A percentile compares a stretch with the other conserved stretches of the same genome.
Conservation (phyloP, 1,140 invertebrate genomes). For the Cyclargus thomasi region DNA sequence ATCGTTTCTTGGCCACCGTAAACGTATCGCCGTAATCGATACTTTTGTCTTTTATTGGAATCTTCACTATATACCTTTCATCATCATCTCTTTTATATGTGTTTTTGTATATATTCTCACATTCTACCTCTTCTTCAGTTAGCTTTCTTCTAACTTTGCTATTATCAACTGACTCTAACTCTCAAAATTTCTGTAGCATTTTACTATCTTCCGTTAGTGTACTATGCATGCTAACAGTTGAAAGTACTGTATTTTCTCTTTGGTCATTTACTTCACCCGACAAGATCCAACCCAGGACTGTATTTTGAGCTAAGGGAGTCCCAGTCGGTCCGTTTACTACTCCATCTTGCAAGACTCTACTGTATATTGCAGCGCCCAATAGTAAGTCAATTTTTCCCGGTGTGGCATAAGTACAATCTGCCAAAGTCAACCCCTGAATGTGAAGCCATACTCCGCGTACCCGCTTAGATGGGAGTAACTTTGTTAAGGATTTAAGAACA, state of each 20-base stretch:
- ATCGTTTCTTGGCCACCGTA: slow-evolving; percentile 27
- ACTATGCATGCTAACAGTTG: slow-evolving; percentile 19
- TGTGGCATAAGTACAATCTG: slow-evolving; percentile 25
- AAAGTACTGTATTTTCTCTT: not conserved
- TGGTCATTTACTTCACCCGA: slow-evolving; percentile 21
- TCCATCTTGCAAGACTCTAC: slow-evolving; percentile 27
- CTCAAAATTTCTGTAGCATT: slow-evolving; percentile 32
- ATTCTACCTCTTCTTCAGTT: slow-evolving; percentile 26
- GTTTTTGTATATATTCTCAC: slow-evolving; percentile 26
- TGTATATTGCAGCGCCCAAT: slow-evolving; percentile 31
- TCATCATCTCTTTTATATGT: slow-evolving; percentile 27
- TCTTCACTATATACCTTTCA: slow-evolving; percentile 30
- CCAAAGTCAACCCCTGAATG: slow-evolving; percentile 23
- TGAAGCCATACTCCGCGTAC: slow-evolving; percentile 21
- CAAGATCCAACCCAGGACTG: slow-evolving; percentile 29
- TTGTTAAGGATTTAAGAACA: slow-evolving; percentile 26
- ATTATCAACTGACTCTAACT: slow-evolving; percentile 25
- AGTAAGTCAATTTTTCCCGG: slow-evolving; percentile 32
- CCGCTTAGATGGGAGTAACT: slow-evolving; percentile 27
- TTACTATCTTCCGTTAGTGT: slow-evolving; percentile 21
- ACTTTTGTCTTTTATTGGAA: slow-evolving; percentile 28
- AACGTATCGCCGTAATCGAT: slow-evolving; percentile 26
- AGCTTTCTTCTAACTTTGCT: slow-evolving; percentile 16
- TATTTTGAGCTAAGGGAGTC: slow-evolving; percentile 31
- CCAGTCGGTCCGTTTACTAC: slow-evolving; percentile 27